Conservation (phyloP, 2,113 vertebrate genomes). For the Chunga burmeisteri region DNA sequence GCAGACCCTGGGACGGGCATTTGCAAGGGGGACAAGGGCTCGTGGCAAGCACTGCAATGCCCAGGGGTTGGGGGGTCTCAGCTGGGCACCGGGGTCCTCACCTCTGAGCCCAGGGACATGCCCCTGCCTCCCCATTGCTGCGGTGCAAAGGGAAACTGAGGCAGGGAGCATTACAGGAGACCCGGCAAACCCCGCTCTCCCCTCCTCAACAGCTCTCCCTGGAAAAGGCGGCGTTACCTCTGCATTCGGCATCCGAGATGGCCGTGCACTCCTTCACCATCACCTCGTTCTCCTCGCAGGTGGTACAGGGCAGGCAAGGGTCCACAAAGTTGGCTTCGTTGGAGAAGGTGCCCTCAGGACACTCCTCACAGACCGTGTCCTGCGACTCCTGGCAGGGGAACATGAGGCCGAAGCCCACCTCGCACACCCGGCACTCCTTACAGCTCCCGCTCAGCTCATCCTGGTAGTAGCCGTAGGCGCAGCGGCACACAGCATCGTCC, state of each 20-base stretch:
- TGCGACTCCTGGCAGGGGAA: slow-evolving; percentile 79
- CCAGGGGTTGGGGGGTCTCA: neutral
- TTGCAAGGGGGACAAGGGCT: neutral
- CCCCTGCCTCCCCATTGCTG: too few species aligned
- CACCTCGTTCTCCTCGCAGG: slow-evolving; percentile 88
- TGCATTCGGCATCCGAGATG: slow-evolving; percentile 79
- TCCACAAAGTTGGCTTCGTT: slow-evolving; percentile 90
- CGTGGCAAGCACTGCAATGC: fast-evolving
- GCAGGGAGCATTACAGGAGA: fast-evolving
- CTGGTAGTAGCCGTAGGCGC: slow-evolving; percentile 87
- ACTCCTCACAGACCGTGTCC: slow-evolving; percentile 90
- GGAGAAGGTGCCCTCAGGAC: slow-evolving; percentile 87
- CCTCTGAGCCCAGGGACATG: fast-evolving
- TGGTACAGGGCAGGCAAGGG: slow-evolving; percentile 93
- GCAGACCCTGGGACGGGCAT: neutral
- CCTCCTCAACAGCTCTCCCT: fast-evolving
- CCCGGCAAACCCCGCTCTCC: fast-evolving
- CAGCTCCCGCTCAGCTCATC: slow-evolving; percentile 62
- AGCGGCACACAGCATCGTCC: slow-evolving; percentile 88
- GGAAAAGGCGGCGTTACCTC: slow-evolving; percentile 64
- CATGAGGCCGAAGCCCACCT: slow-evolving; percentile 82
- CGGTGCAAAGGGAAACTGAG: neutral
- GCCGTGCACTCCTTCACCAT: slow-evolving; percentile 79
- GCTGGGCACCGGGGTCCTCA: neutral
- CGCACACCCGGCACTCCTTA: slow-evolving; percentile 82